Evolutionary conservation across 2,888 invertebrate species (phyloP).

Genomic region (Platerodrilus igneus): DNA sequence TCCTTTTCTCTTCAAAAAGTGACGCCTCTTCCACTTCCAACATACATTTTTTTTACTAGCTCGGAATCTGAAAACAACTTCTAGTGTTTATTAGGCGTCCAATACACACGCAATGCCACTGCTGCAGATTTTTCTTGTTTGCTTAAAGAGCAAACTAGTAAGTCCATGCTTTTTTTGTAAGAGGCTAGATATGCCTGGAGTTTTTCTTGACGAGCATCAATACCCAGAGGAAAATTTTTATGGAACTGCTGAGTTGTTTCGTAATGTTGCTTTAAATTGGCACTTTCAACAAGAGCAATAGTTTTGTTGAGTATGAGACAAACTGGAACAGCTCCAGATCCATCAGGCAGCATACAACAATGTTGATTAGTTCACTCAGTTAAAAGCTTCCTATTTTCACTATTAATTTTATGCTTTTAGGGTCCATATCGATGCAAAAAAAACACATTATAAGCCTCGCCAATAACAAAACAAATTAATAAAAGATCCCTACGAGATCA

Average conservation of each 20-base stretch:
- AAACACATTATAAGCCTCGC: background rate
- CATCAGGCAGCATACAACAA: no score
- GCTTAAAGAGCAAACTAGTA: constrained; percentile 5
- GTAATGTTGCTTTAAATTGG: constrained; percentile 13
- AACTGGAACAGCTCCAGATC: no score
- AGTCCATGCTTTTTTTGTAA: constrained; percentile 6
- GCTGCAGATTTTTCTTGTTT: constrained; percentile 23
- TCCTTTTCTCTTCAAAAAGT: no score
- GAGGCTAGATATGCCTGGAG: constrained; percentile 3
- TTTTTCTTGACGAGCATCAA: constrained; percentile 5
- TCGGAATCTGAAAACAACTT: no score
- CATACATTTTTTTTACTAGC: no score
- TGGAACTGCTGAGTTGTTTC: constrained; percentile 10
- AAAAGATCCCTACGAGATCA: background rate
- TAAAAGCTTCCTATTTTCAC: background rate
- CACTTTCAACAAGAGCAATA: constrained; percentile 11
- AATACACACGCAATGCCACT: constrained; percentile 19
- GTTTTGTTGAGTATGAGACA: no score
- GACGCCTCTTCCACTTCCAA: no score
- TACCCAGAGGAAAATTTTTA: constrained; percentile 7
- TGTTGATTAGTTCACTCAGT: no score
- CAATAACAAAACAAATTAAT: background rate
- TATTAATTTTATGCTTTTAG: background rate
- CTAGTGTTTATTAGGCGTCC: no score
- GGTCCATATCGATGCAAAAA: background rate